Conservation (phyloP, 2,113 vertebrate species). For the Nestor notabilis region DNA sequence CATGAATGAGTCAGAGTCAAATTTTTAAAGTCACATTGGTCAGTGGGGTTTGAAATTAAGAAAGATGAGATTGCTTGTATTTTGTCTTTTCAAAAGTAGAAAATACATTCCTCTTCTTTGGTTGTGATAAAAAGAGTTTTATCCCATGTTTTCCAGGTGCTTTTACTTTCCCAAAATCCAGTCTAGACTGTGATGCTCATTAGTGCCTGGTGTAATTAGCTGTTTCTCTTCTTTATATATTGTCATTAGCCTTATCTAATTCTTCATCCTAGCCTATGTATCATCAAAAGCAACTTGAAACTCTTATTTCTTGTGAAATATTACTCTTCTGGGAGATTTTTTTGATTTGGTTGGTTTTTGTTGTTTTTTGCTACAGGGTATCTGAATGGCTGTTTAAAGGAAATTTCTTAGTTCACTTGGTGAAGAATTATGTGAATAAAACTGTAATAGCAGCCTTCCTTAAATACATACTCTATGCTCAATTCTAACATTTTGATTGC, state of each 20-base stretch:
- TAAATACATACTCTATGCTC: background rate
- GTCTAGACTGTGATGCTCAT: background rate
- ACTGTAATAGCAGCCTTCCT: background rate
- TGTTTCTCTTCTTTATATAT: background rate
- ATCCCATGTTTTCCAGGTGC: background rate
- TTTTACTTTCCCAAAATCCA: background rate
- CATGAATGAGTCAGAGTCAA: background rate
- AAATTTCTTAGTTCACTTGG: background rate
- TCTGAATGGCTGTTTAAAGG: background rate
- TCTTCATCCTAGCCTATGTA: background rate
- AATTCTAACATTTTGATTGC: background rate
- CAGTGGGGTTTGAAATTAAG: slow-evolving; percentile 16
- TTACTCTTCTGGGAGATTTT: slow-evolving; percentile 12
- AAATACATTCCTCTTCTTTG: background rate
- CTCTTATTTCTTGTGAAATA: slow-evolving; percentile 1
- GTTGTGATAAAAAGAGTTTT: background rate
- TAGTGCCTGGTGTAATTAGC: background rate
- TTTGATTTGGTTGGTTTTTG: background rate
- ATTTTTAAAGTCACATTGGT: slow-evolving; percentile 42
- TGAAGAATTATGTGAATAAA: background rate
- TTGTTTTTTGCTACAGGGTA: background rate
- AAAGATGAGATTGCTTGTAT: background rate
- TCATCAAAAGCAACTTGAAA: slow-evolving; percentile 41
- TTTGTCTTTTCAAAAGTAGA: background rate
- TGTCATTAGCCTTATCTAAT: background rate